Evolutionary conservation across 92 coral and sea anemone genomes (phyloP).

Genomic region (Scolanthus callimorphus): DNA sequence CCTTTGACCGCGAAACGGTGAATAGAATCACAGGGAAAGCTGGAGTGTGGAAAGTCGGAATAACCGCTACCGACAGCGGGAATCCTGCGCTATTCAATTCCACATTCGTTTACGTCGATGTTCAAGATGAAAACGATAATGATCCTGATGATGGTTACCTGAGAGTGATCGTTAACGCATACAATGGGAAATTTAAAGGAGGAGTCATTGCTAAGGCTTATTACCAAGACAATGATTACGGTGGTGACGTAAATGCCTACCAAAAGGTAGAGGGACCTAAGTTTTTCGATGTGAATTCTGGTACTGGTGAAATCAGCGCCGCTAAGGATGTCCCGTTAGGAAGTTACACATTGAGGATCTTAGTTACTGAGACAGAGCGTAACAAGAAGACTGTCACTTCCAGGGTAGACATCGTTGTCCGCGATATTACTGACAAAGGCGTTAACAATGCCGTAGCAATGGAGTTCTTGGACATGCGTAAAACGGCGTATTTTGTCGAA

Average conservation of each 20-base stretch:
- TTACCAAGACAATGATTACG: constrained; percentile 72
- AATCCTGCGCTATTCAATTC: constrained; percentile 43
- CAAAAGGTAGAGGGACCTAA: constrained; percentile 27
- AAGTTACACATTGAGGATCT: constrained; percentile 36
- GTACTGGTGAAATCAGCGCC: constrained; percentile 68
- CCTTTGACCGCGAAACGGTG: constrained; percentile 54
- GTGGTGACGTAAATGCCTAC: constrained; percentile 71
- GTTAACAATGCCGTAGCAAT: constrained; percentile 66
- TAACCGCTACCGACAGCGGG: constrained; percentile 74
- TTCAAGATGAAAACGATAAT: constrained; percentile 50
- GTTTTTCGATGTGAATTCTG: constrained; percentile 46
- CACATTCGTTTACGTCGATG: constrained; percentile 61
- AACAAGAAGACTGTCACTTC: constrained; percentile 70
- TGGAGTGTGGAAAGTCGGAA: constrained; percentile 51
- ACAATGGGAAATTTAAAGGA: constrained; percentile 66
- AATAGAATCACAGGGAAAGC: no score
- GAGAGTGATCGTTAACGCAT: constrained; percentile 75
- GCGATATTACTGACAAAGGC: constrained; percentile 42
- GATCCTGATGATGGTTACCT: constrained; percentile 75
- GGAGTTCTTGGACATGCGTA: constrained; percentile 59
- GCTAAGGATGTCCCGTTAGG: constrained; percentile 45
- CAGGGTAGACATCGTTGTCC: constrained; percentile 42
- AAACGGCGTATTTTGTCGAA: constrained; percentile 52
- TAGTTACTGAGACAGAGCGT: constrained; percentile 45
- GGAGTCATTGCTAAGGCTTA: constrained; percentile 87